Evolutionary conservation across 1,140 invertebrate genomes (phyloP), one percentile per base, ranked within the genome.

Genomic region (Drosophila neocordata): DNA sequence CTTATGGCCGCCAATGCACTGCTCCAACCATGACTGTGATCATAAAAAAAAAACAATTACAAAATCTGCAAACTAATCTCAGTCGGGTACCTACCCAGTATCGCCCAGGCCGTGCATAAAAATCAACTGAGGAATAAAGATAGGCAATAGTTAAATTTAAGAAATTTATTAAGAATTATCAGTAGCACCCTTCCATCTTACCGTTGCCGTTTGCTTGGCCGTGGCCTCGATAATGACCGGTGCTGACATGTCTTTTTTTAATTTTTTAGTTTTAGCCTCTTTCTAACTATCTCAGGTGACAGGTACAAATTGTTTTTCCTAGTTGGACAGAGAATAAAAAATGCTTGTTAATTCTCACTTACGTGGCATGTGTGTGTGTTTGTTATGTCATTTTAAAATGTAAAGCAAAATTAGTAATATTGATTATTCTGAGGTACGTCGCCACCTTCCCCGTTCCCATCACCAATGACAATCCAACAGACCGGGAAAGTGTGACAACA

Each of bases 21-120:
- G 15, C 97, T 96, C 98, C 98, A 99, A 52, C 97, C 98, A 94
- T 98, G 96, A 11, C 97, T 98, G 89, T 59, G 94, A 13, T 12
- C 12, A 11, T 3, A 12, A n/a, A 51, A 22, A 24, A 55, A 57
- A 31, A 11, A 4, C 31, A 55, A 41, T 48, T 52, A 63, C 35
- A 15, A 64, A 24, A 37, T 38, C 15, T 44, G 31, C 9, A 7
- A 8, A 12, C 18, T 2, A 0, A 11, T 51, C 18, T 24, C 24
- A 4, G 5, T 0, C 8, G 11, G 4, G 22, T 24, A 75, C 93
- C 92, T 89, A 95, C 94, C 95, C 95, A 37, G 95, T 95, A 85
- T 96, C 95, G 56, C 94, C 94, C 59, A 94, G 90, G 35, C 95
- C 95, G 81, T 95, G 93, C 79, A 96, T 93, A 77, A 95, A 95